Evolutionary conservation across 2,797 vertebrate species (phyloP), one percentile per base, ranked within the genome.

Genomic region (Galago senegalensis): DNA sequence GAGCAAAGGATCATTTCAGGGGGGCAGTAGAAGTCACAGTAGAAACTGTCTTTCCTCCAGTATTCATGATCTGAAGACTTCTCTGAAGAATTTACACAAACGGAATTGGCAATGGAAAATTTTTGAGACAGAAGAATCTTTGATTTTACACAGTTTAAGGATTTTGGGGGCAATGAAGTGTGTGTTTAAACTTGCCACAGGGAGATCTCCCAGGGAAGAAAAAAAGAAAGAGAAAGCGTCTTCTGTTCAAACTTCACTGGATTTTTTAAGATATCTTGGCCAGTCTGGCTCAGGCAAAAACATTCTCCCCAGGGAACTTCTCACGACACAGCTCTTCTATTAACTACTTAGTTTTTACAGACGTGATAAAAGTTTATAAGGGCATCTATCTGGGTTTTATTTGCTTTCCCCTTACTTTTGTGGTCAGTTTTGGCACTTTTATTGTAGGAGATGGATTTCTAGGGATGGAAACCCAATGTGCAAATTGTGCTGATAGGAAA

Each of bases 351-450:
- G 58, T 61, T 95, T 96, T 96, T 72, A 93, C 87, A 31, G 34
- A 10, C 0, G 69, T 67, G 84, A 79, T 43, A 77, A 85, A 94
- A 87, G 75, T 75, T 12, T 81, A 63, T 1, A 20, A 37, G 53
- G 27, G 34, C 61, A 0, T 20, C 3, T 17, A 31, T 46, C 73
- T 17, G 77, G 89, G 65, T n/a, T 76, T 92, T 91, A 63, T 53
- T 94, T 94, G 31, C 77, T 83, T 87, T 82, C 72, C 69, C 56
- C 76, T 89, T 23, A 56, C 89, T 77, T 91, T 72, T 40, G 67
- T 7, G 37, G 77, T 60, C 91, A 84, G 49, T 85, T 9, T 56
- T 84, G 89, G 89, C 69, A 60, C 72, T 43, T 96, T 65, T 21
- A 93, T 43, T 31, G 46, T 13, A 53, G 0, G 72, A 83, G 49